A percentile compares a stretch with the other conserved stretches of the same genome.
These are phyloP conservation scores for Helostoma temminkii DNA, from an alignment of 2,797 vertebrate genomes.

Conservation along the genomic window DNA sequence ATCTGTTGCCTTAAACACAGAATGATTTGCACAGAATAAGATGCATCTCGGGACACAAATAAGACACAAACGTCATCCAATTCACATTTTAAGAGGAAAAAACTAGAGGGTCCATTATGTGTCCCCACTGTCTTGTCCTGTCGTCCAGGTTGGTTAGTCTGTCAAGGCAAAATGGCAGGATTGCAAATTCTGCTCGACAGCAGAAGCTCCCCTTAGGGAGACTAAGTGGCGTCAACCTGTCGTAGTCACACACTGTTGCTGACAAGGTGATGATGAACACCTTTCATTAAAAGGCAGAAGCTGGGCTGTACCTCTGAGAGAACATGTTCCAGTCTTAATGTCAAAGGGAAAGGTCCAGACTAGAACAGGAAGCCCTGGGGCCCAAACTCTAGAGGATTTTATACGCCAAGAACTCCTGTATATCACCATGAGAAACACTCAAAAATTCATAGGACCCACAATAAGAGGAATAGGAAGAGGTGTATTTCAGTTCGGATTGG, in stretches of 20 bases:
- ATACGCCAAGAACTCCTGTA: slow-evolving; percentile 37
- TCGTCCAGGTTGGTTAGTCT: slow-evolving; percentile 66
- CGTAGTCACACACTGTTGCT: slow-evolving; percentile 72
- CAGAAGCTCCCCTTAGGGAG: slow-evolving; percentile 63
- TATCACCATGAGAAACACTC: slow-evolving; percentile 40
- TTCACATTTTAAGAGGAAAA: slow-evolving; percentile 43
- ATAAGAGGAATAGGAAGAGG: slow-evolving; percentile 14
- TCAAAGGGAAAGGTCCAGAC: slow-evolving; percentile 45
- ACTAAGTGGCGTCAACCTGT: slow-evolving; percentile 80
- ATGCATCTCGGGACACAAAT: slow-evolving; percentile 40
- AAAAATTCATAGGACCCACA: slow-evolving; percentile 34
- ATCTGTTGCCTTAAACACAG: slow-evolving; percentile 69
- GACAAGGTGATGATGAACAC: slow-evolving; percentile 83
- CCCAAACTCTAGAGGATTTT: slow-evolving; percentile 40
- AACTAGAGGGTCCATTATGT: slow-evolving; percentile 66
- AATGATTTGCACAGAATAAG: slow-evolving; percentile 52
- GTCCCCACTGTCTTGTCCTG: slow-evolving; percentile 46
- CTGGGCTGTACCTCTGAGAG: slow-evolving; percentile 53
- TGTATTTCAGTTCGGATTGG: slow-evolving; percentile 11
- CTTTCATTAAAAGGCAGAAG: slow-evolving; percentile 80
- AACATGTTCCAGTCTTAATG: slow-evolving; percentile 54
- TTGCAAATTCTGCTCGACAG: slow-evolving; percentile 76
- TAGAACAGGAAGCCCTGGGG: slow-evolving; percentile 32
- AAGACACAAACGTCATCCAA: slow-evolving; percentile 61
- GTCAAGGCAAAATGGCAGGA: slow-evolving; percentile 72